Conservation (phyloP, 2,113 vertebrate species). For the Agapornis roseicollis region DNA sequence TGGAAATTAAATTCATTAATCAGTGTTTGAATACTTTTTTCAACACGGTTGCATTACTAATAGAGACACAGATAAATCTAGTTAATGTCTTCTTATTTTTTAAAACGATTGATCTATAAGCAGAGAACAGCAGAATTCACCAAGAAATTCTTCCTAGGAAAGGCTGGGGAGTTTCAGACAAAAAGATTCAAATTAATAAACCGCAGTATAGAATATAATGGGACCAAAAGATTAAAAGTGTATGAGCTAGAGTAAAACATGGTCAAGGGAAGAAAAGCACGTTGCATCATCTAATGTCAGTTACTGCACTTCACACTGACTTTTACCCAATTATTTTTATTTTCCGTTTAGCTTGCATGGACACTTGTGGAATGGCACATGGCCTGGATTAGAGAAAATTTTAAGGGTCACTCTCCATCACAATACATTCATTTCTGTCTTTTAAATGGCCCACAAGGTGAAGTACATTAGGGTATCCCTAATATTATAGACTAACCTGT, state of each 20-base stretch:
- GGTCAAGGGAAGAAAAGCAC: neutral
- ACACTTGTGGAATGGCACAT: neutral
- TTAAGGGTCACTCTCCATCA: neutral
- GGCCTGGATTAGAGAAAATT: neutral
- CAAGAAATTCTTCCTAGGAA: neutral
- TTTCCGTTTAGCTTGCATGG: neutral
- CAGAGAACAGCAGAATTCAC: neutral
- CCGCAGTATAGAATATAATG: neutral
- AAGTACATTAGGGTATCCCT: neutral
- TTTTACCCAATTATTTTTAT: slow-evolving; percentile 50
- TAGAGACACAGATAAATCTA: neutral
- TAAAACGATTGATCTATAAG: neutral
- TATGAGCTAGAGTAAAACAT: neutral
- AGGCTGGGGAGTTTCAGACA: neutral
- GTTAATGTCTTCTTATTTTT: slow-evolving; percentile 1
- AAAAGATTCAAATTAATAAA: neutral
- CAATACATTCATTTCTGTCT: neutral
- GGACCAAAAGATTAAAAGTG: neutral
- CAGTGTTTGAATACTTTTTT: neutral
- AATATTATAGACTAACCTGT: neutral
- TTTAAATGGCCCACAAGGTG: neutral
- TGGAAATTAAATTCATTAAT: slow-evolving; percentile 39
- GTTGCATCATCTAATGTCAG: neutral
- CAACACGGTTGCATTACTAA: neutral
- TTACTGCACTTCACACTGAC: slow-evolving; percentile 29